Percentiles rank a stretch among this genome's conserved stretches.
These are phyloP conservation scores for Aricia agestis DNA, from an alignment of 1,140 invertebrate genomes.

Conservation along the genomic window DNA sequence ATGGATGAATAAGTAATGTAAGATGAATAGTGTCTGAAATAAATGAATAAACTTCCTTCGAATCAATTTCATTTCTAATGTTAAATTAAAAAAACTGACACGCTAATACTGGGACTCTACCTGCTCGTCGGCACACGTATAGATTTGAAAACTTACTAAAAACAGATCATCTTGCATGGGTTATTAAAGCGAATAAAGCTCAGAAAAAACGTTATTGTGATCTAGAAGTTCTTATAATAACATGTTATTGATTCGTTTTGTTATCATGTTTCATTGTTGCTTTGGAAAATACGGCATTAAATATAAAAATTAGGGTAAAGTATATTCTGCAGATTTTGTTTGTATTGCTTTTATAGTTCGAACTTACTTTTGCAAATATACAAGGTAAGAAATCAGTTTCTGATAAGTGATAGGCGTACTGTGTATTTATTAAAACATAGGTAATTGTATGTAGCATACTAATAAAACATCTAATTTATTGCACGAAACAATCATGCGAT, in stretches of 20 bases:
- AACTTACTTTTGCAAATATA: neutral
- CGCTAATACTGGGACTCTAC: conserved; percentile 31
- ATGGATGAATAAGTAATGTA: no score
- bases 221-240: conserved; percentile 40
- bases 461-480: neutral
- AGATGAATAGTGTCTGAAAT: no score
- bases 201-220: conserved; percentile 42
- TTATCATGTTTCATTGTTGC: conserved; percentile 19
- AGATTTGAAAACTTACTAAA: conserved; percentile 52
- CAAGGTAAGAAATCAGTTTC: neutral
- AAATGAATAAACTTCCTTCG: no score
- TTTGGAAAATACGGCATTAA: neutral
- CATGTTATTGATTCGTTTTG: conserved; percentile 16
- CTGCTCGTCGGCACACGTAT: conserved; percentile 31
- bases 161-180: conserved; percentile 39
- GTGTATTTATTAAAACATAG: no score
- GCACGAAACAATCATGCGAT: neutral
- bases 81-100: neutral
- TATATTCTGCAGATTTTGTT: neutral
- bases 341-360: neutral
- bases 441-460: neutral
- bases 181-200: conserved; percentile 47
- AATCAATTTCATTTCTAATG: neutral
- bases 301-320: neutral
- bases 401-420: neutral